phyloP scores from a whole-genome alignment of 2,113 vertebrate species.

The Callaeas wilsoni region DNA sequence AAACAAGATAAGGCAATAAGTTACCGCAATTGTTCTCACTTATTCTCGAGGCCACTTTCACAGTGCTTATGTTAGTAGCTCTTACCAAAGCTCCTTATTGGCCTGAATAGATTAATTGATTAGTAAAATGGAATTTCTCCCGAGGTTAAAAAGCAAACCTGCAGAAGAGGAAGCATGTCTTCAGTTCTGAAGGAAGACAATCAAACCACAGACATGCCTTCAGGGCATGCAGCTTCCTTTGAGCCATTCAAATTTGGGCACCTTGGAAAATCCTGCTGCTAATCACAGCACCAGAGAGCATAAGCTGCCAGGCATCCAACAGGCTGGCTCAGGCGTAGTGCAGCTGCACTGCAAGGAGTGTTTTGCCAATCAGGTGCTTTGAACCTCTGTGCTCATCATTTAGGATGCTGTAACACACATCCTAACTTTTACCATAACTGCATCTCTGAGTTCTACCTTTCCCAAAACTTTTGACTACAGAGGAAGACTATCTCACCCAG shows the following conservation, averaged over 20 bases:
- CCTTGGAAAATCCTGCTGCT: neutral
- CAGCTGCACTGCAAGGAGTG: neutral
- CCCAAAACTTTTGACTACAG: neutral
- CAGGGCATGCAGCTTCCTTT: neutral
- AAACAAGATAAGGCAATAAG: neutral
- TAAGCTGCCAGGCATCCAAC: neutral
- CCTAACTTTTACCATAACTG: neutral
- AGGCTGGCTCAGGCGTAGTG: neutral
- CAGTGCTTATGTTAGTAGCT: neutral
- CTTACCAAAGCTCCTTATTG: neutral
- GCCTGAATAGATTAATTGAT: neutral
- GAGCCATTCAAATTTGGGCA: neutral
- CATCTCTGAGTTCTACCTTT: neutral
- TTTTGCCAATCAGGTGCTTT: neutral
- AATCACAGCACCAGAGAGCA: neutral
- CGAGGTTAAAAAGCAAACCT: neutral
- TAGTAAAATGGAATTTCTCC: neutral
- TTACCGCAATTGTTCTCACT: neutral
- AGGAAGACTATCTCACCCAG: neutral
- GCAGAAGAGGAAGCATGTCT: neutral
- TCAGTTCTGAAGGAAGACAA: neutral
- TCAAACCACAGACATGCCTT: neutral
- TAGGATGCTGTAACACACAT: neutral
- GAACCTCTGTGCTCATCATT: neutral
- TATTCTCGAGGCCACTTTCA: neutral